Evolutionary conservation across 2,888 invertebrate species (phyloP), one percentile per base, ranked within the genome.

Genomic region (Sussaba pulchella): DNA sequence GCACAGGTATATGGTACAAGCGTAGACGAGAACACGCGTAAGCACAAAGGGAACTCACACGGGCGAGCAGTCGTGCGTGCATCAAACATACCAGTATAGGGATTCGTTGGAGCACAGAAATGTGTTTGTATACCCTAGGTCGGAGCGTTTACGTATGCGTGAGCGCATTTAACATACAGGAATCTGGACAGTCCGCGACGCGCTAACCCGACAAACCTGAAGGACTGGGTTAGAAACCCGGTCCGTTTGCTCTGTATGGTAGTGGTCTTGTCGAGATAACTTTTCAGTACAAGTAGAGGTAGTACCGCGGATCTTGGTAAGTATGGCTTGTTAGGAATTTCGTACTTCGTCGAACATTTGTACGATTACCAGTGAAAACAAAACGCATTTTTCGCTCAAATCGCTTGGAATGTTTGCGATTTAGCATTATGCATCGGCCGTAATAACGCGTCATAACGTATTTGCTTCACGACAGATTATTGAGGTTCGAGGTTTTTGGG

Each of bases 1-100:
- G 77, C 31, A 31, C 73, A 70, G 67, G 80, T 66, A 73, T 36
- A 19, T 2, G 31, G 72, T 63, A 54, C 41, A 31, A 64, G 43
- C 43, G 69, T n/a, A 41, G 57, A 66, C 45, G 70, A 82, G 74
- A 85, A 85, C 83, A 83, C 82, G 84, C 83, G 82, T 83, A 76
- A 83, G 82, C 82, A 85, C 84, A 84, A 82, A 73, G 80, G 76
- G 76, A 79, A 72, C 78, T 67, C 78, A 78, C 75, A 78, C 64
- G 82, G 43, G 67, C 72, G 64, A 76, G 36, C 64, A 47, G 71
- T 45, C 70, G 71, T 82, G 61, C 81, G 74, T 61, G 74, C 69
- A 76, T 76, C 74, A 69, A 76, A 72, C 52, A 57, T 39, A 67
- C 41, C 24, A 36, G 8, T 45, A 19, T 36, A 24, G 47, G 36